Evolutionary conservation across 2,113 vertebrate species (phyloP).

Genomic region (Ahaetulla prasina): DNA sequence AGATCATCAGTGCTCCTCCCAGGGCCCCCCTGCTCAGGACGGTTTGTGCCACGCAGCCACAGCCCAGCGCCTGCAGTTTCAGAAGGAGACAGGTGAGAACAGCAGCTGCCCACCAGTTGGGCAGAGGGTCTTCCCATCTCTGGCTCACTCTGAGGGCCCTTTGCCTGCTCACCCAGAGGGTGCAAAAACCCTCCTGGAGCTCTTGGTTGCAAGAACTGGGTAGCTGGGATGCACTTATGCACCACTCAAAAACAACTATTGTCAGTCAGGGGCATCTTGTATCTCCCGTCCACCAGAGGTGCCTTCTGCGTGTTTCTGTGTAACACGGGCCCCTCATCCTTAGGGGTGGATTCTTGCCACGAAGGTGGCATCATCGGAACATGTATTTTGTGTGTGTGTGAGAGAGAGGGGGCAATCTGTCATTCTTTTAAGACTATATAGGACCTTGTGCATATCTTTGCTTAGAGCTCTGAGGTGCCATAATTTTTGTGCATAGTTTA

Average conservation of each 20-base stretch:
- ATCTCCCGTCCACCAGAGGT: neutral
- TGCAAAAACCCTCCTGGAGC: neutral
- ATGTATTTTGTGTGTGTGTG: neutral
- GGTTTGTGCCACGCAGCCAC: slow-evolving; percentile 84
- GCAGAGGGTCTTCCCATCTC: neutral
- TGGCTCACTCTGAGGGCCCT: neutral
- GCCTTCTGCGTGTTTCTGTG: neutral
- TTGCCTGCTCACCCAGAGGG: neutral
- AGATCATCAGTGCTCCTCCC: slow-evolving; percentile 76
- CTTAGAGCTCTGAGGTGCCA: neutral
- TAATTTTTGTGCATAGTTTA: neutral
- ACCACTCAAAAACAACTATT: neutral
- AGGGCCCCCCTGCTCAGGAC: slow-evolving; percentile 80
- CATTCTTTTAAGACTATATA: neutral
- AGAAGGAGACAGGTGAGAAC: neutral
- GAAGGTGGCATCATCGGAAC: neutral
- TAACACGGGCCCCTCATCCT: neutral
- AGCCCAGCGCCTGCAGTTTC: slow-evolving; percentile 82
- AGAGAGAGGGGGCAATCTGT: neutral
- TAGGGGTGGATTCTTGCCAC: neutral
- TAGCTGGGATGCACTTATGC: no score
- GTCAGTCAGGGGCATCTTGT: neutral
- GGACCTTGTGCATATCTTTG: neutral
- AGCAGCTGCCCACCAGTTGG: neutral
- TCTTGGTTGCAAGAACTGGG: rapidly evolving